Evolutionary conservation across 2,113 vertebrate species (phyloP).

Genomic region (Gallinago media): DNA sequence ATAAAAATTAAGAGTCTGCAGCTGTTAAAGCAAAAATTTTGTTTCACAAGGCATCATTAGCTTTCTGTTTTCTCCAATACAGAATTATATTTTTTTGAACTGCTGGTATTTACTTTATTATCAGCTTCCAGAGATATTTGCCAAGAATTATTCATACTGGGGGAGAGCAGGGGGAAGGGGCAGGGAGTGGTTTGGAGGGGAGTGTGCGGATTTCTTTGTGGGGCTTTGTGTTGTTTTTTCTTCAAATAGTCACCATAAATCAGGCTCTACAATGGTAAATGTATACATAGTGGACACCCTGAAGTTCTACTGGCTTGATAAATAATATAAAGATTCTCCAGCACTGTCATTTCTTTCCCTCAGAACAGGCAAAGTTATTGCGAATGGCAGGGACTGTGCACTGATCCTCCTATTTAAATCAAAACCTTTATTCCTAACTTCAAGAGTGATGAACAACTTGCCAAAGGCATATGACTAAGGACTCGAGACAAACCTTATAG

Average conservation of each 20-base stretch:
- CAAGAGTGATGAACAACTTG: background rate
- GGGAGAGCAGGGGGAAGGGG: too few relatives aligned
- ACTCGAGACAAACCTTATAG: background rate
- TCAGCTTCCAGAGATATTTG: background rate
- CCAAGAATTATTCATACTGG: background rate
- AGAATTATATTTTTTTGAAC: background rate
- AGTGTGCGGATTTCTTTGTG: background rate
- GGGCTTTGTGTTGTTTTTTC: background rate
- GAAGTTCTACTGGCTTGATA: background rate
- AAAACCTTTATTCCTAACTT: background rate
- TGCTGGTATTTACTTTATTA: background rate
- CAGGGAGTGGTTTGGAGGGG: too few relatives aligned
- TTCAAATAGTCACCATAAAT: background rate
- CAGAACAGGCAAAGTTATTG: background rate
- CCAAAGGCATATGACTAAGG: background rate
- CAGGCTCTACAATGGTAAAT: background rate
- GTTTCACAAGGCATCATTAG: background rate
- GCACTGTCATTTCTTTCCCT: background rate
- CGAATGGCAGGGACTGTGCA: background rate
- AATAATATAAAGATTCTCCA: background rate
- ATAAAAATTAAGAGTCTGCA: background rate
- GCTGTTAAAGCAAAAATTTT: background rate
- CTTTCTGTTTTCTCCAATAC: background rate
- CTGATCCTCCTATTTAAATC: background rate
- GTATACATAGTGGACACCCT: background rate